Base-by-base conservation (phyloP, 2,797 vertebrate species). In the Gobionotothen gibberifrons region DNA sequence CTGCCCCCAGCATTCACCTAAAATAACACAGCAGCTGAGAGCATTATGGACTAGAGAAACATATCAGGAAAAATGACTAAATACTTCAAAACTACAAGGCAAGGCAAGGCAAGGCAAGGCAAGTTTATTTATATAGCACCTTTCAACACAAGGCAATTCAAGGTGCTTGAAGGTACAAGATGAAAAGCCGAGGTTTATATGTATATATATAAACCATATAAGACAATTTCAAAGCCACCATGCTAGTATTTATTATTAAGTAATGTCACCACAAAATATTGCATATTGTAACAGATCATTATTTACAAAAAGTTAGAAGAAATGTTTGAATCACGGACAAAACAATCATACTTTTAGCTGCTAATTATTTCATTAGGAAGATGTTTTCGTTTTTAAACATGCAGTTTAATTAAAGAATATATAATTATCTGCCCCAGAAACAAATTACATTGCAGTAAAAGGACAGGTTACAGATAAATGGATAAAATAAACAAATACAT, bases 21-120 rank as follows among this genome's bases (percentile, higher is more conserved):
- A 83, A 78, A 84, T 84, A 84, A 85, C 51, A 54, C 4, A 0
- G 26, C 70, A 79, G 29, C 39, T 40, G 17, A 19, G 57, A 48
- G 8, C 63, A 74, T 79, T 67, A 62, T 72, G 56, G 71, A 59
- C 54, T 63, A 44, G 22, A 48, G 29, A 59, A 63, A 62, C 47
- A 71, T 52, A 40, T 48, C 21, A 49, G 1, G 16, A 4, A 59
- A 69, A 66, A 48, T 44, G 0, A 51, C 3, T 10, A 21, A 48
- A 29, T 19, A 9, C 1, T 29, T n/a, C 9, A 57, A 9, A 29
- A 51, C 22, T 4, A 13, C 26, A n/a, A n/a, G n/a, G n/a, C n/a
- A n/a, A n/a, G n/a, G n/a, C n/a, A n/a, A n/a, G n/a, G n/a, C n/a
- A n/a, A n/a, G n/a, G n/a, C n/a, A n/a, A n/a, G n/a, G n/a, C n/a